phyloP scores from a whole-genome alignment of 2,113 vertebrate genomes.

The Embiotoca jacksoni region DNA sequence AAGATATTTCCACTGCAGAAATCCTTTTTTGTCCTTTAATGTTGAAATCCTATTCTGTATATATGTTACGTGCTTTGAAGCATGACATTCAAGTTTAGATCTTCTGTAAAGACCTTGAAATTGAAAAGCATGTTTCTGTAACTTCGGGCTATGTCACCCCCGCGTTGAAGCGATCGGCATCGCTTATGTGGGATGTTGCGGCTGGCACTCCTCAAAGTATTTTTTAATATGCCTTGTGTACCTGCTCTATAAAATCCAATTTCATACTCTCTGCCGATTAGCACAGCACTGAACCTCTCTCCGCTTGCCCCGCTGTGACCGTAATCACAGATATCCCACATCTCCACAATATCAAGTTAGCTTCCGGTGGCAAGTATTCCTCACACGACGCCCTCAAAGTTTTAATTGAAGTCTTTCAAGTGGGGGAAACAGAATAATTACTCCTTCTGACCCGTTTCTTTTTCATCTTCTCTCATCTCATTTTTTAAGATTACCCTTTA shows the following conservation, averaged over 20 bases:
- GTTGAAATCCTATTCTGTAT: not conserved
- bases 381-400: not conserved
- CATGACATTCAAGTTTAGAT: not conserved
- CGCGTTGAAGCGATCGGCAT: not conserved
- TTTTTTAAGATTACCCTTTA: not conserved
- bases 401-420: conserved; percentile 48
- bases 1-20: not conserved
- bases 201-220: not conserved
- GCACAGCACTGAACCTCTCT: not conserved
- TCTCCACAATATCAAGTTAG: conserved; percentile 23
- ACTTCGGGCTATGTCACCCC: not conserved
- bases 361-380: not conserved
- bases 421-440: conserved; percentile 31
- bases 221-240: conserved; percentile 7
- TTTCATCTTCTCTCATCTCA: conserved; percentile 31
- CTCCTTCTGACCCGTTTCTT: conserved; percentile 15
- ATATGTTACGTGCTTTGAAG: not conserved
- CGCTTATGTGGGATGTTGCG: not conserved
- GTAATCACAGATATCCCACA: conserved; percentile 22
- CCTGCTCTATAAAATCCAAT: conserved; percentile 11
- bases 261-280: conserved; percentile 3
- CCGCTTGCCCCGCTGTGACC: conserved; percentile 1
- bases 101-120: conserved; percentile 5
- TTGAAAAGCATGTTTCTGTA: not conserved
- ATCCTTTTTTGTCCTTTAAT: not conserved